Evolutionary conservation across 2,888 invertebrate species (phyloP), one percentile per base, ranked within the genome.

Genomic region (Baronia brevicornis): DNA sequence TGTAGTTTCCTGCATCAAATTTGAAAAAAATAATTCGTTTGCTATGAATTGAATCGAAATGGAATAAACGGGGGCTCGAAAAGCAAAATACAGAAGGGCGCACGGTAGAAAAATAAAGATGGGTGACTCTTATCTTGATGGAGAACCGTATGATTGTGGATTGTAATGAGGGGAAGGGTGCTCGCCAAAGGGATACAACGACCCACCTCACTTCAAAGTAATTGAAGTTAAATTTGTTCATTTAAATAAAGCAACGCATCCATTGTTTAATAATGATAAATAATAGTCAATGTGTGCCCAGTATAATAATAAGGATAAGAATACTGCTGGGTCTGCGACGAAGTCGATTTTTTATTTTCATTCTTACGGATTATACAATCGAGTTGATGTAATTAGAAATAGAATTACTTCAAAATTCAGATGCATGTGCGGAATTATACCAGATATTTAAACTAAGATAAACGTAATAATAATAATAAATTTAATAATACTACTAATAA

Each of bases 201-300:
- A 61, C 64, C 65, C 67, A 54, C 58, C 66, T 73, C 73, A 71
- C 78, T 82, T 79, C 66, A 80, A 71, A 77, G 74, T 82, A 82
- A 82, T 84, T 79, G 74, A 80, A 80, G 74, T 78, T 77, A 79
- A 82, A 82, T 80, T 80, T 79, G 75, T 74, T 72, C 71, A 72
- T 77, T 79, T 72, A 69, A 79, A 75, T 75, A 69, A 67, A 69
- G 60, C 57, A 43, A 39, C 34, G 34, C 35, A 35, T 30, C 30
- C 33, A 43, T 12, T 39, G 42, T 44, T 11, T 18, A 8, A 22
- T 28, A n/a, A 27, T 33, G n/a, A n/a, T n/a, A n/a, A n/a, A n/a
- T n/a, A n/a, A n/a, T n/a, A n/a, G n/a, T n/a, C n/a, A n/a, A n/a
- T n/a, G n/a, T n/a, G n/a, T n/a, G n/a, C n/a, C n/a, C n/a, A n/a